Conservation (phyloP, 2,888 invertebrate genomes). For the Dilophus febrilis region DNA sequence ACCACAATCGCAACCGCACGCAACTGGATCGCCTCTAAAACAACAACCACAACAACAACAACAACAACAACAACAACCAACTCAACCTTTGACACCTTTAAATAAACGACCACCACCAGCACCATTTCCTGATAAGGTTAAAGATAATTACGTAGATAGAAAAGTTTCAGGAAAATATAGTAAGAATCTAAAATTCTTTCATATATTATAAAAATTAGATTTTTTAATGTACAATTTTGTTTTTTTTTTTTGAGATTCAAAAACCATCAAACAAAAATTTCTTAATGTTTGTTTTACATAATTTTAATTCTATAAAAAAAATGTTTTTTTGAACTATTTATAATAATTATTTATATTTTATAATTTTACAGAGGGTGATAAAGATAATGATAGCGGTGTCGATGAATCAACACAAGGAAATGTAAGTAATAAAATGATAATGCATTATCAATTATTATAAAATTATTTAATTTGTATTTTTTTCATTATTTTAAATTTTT, state of each 20-base stretch:
- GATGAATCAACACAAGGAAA: constrained; percentile 67
- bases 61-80: too few relatives aligned
- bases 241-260: constrained; percentile 4
- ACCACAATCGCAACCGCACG: background rate
- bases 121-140: background rate
- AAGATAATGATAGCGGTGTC: constrained; percentile 69
- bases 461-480: too few relatives aligned
- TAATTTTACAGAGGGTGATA: constrained; percentile 45
- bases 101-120: background rate
- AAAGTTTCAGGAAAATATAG: constrained; percentile 10
- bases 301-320: too few relatives aligned
- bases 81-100: background rate
- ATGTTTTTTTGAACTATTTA: too few relatives aligned
- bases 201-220: constrained; percentile 9
- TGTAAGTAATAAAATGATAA: constrained; percentile 40
- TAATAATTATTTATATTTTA: constrained; percentile 10
- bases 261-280: constrained; percentile 4
- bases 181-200: constrained; percentile 10
- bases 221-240: constrained; percentile 6
- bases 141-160: background rate
- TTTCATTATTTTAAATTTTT: too few relatives aligned
- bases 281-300: too few relatives aligned
- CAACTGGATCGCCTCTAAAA: background rate
- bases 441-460: too few relatives aligned
- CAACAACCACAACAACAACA: background rate